A percentile compares a stretch with the other conserved stretches of the same genome.
Conservation (phyloP, 2,888 invertebrate species). For the Callinectes sapidus region DNA sequence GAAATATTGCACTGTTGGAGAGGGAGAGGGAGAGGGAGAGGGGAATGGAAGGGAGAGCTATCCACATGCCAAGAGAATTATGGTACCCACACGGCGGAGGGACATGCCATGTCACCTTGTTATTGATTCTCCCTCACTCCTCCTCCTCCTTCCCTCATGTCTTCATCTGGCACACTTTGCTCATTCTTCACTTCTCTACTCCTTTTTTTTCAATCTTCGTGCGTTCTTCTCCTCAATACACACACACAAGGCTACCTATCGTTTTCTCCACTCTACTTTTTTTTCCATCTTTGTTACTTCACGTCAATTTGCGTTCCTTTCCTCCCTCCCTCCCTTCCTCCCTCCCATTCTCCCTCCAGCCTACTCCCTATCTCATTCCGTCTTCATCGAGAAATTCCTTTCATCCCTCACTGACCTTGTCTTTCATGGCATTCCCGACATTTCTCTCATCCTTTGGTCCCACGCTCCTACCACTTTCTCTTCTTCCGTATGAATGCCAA, state of each 20-base stretch:
- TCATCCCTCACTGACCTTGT: constrained; percentile 14
- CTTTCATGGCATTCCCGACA: neutral
- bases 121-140: neutral
- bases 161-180: neutral
- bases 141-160: neutral
- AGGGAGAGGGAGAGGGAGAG: neutral
- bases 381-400: constrained; percentile 28
- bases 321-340: neutral
- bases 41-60: neutral
- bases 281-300: neutral
- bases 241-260: neutral
- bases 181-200: neutral
- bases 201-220: neutral
- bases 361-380: neutral
- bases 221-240: neutral
- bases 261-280: neutral
- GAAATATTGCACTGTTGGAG: neutral
- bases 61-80: constrained; percentile 8
- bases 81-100: neutral
- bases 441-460: neutral
- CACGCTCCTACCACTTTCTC: neutral
- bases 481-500: neutral
- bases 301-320: neutral
- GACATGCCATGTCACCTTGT: neutral
- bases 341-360: neutral